phyloP scores from a whole-genome alignment of 2,888 invertebrate species.

The Pocota personata region DNA sequence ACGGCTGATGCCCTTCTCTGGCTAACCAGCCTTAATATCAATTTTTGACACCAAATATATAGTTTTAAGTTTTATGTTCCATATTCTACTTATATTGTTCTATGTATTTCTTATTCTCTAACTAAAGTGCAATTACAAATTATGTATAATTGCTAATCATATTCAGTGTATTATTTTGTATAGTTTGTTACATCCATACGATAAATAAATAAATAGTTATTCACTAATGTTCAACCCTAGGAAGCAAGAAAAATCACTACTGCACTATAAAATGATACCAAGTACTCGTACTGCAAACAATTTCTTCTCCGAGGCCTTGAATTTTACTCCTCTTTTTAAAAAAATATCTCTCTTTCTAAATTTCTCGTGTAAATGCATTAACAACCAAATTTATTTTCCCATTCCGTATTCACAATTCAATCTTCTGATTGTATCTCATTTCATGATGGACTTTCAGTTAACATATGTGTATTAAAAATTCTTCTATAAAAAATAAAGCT shows the following conservation, averaged over 20 bases:
- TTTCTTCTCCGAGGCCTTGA: neutral
- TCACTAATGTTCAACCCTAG: too few species aligned
- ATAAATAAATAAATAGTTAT: too few species aligned
- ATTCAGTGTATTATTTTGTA: too few species aligned
- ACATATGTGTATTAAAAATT: slow-evolving; percentile 60
- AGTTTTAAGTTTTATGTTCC: too few species aligned
- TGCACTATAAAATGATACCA: neutral
- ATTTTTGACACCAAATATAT: too few species aligned
- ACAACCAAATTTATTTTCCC: neutral
- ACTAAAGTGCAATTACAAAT: too few species aligned
- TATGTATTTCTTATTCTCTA: too few species aligned
- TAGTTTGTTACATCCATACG: too few species aligned
- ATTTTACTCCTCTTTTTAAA: neutral
- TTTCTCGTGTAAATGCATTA: slow-evolving; percentile 7
- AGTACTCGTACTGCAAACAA: neutral
- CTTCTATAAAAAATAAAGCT: slow-evolving; percentile 71
- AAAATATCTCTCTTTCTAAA: neutral
- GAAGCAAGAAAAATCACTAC: neutral
- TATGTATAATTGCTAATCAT: too few species aligned
- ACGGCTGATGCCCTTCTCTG: neutral
- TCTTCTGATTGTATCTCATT: slow-evolving; percentile 33
- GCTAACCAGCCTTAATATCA: neutral
- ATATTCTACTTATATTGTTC: too few species aligned
- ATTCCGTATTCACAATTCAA: slow-evolving; percentile 13
- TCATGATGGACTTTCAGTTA: slow-evolving; percentile 69